phyloP scores from a whole-genome alignment of 2,888 invertebrate species.

The Alsophila aescularia region DNA sequence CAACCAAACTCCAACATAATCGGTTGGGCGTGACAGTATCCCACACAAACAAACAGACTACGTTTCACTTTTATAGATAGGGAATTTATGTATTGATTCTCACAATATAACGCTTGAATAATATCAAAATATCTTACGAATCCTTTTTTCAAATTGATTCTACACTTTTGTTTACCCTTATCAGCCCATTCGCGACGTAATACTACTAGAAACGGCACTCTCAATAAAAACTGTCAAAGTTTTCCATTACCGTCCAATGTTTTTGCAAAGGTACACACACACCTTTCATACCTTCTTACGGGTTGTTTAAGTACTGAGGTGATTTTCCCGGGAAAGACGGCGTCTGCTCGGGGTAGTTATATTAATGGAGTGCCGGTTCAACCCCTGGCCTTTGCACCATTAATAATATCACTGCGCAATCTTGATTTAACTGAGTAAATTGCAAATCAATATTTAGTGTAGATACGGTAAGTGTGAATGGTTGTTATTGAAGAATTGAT shows the following conservation, averaged over 20 bases:
- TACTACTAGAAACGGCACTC: background rate
- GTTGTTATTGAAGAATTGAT: background rate
- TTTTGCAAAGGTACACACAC: slow-evolving; percentile 18
- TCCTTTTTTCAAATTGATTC: background rate
- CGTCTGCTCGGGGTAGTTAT: slow-evolving; percentile 45
- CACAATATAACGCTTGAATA: too few species aligned
- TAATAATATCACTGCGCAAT: slow-evolving; percentile 73
- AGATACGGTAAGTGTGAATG: background rate
- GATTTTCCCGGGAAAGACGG: slow-evolving; percentile 61
- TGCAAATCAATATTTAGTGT: slow-evolving; percentile 66
- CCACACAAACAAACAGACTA: too few species aligned
- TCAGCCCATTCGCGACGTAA: slow-evolving; percentile 5
- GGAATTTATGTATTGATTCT: background rate
- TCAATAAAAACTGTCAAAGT: slow-evolving; percentile 20
- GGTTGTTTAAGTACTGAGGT: slow-evolving; percentile 60
- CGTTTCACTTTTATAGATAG: background rate
- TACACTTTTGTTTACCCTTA: slow-evolving; percentile 5
- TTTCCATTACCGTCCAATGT: slow-evolving; percentile 13
- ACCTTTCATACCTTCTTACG: slow-evolving; percentile 32
- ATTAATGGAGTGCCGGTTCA: slow-evolving; percentile 64
- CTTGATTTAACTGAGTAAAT: slow-evolving; percentile 66
- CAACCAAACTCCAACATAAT: too few species aligned
- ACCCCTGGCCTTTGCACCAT: slow-evolving; percentile 64
- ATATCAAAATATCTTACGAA: too few species aligned
- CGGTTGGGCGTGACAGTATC: too few species aligned